phyloP scores from a whole-genome alignment of 1,140 invertebrate genomes.

The Hirudo medicinalis region DNA sequence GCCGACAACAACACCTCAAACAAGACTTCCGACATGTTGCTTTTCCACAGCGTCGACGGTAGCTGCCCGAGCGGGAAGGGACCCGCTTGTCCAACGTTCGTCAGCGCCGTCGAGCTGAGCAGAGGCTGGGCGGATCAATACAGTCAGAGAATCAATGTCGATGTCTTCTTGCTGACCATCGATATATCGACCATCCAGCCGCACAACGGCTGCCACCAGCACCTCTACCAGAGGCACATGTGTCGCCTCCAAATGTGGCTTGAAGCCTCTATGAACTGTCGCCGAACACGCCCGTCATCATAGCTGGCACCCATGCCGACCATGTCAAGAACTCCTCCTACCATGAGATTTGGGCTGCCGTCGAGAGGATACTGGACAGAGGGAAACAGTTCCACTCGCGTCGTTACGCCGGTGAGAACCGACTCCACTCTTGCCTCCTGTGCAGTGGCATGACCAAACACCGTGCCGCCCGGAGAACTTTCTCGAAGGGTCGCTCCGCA shows the following conservation, averaged over 20 bases:
- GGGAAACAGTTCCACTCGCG: conserved; percentile 16
- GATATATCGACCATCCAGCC: conserved; percentile 22
- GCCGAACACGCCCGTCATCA: conserved; percentile 22
- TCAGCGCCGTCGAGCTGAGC: conserved; percentile 22
- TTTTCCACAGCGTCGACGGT: conserved; percentile 2
- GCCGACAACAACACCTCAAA: conserved; percentile 3
- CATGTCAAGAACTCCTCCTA: conserved; percentile 20
- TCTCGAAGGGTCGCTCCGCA: conserved; percentile 20
- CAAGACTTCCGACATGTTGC: neutral
- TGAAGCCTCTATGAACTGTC: conserved; percentile 21
- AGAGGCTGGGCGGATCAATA: conserved; percentile 20
- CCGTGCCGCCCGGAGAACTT: conserved; percentile 8
- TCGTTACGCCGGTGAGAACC: conserved; percentile 18
- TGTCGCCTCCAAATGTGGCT: conserved; percentile 24
- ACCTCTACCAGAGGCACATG: conserved; percentile 23
- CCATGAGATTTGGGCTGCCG: conserved; percentile 18
- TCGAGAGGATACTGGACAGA: conserved; percentile 18
- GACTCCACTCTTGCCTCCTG: conserved; percentile 16
- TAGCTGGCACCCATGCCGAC: conserved; percentile 23
- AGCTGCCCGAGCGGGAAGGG: neutral
- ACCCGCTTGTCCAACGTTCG: conserved; percentile 3
- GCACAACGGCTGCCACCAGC: conserved; percentile 22
- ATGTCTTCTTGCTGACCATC: conserved; percentile 20
- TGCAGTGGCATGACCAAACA: conserved; percentile 11
- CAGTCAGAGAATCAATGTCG: conserved; percentile 21